phyloP scores from a whole-genome alignment of 1,140 invertebrate species.

The Drosophila elegans region DNA sequence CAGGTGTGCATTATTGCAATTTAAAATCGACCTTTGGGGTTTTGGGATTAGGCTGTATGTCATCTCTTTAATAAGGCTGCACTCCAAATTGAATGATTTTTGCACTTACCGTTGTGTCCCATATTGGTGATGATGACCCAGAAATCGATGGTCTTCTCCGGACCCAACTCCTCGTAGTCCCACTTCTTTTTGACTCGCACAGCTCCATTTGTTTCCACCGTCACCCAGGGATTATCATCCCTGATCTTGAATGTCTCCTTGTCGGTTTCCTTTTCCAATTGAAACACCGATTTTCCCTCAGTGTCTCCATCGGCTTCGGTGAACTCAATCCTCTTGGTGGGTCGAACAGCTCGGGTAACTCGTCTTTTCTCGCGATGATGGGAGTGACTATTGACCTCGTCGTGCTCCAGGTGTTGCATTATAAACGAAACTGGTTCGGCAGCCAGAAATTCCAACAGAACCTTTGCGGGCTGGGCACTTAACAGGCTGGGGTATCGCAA shows the following conservation, averaged over 20 bases:
- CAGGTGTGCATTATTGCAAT: not conserved
- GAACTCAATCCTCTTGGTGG: slow-evolving; percentile 96
- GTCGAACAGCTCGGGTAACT: slow-evolving; percentile 94
- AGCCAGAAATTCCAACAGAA: slow-evolving; percentile 90
- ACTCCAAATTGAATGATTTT: too few relatives aligned
- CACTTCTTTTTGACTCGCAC: slow-evolving; percentile 97
- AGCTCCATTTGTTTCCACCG: slow-evolving; percentile 95
- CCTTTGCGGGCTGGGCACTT: slow-evolving; percentile 89
- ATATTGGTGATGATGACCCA: slow-evolving; percentile 97
- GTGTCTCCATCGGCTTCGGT: slow-evolving; percentile 95
- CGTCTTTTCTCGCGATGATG: slow-evolving; percentile 91
- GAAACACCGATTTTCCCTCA: slow-evolving; percentile 94
- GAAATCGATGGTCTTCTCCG: slow-evolving; percentile 97
- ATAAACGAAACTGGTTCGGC: slow-evolving; percentile 85
- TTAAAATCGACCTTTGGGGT: not conserved
- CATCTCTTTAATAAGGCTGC: not conserved
- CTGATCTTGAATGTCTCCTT: slow-evolving; percentile 96
- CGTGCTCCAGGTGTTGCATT: slow-evolving; percentile 85
- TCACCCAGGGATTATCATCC: slow-evolving; percentile 97
- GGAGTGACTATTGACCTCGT: slow-evolving; percentile 86
- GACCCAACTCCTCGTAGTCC: slow-evolving; percentile 98
- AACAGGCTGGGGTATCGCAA: slow-evolving; percentile 89
- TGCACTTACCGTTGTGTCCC: slow-evolving; percentile 91
- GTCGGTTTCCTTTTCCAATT: slow-evolving; percentile 95
- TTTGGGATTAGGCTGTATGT: not conserved